phyloP scores from a whole-genome alignment of 1,140 invertebrate genomes.

The Pseudomyrmex dendroicus region DNA sequence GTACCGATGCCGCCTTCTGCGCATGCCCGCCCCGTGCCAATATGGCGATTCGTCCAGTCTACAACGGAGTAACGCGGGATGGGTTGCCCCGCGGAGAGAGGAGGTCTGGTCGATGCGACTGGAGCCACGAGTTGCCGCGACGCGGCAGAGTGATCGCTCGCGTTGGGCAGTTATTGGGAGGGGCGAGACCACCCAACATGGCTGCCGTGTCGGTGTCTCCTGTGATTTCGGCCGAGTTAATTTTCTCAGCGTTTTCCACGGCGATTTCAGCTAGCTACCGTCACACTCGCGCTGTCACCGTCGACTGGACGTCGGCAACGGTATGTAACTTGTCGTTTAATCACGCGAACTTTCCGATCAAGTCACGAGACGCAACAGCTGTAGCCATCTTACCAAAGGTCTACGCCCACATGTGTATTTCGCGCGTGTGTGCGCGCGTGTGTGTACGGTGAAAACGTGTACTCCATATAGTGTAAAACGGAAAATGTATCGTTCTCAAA shows the following conservation, averaged over 20 bases:
- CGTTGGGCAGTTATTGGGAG: constrained; percentile 62
- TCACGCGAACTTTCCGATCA: background rate
- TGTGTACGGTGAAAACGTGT: constrained; percentile 3
- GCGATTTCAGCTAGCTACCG: constrained; percentile 17
- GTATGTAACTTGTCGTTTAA: constrained; percentile 55
- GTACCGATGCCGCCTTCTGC: constrained; percentile 52
- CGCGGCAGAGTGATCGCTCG: constrained; percentile 64
- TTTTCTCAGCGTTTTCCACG: constrained; percentile 55
- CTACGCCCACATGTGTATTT: constrained; percentile 22
- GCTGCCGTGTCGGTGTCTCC: constrained; percentile 71
- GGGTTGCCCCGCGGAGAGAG: constrained; percentile 36
- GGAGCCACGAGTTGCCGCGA: constrained; percentile 67
- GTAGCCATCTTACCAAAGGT: constrained; percentile 65
- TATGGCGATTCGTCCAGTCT: constrained; percentile 63
- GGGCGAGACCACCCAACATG: constrained; percentile 75
- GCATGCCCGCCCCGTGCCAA: constrained; percentile 61
- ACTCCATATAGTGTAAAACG: constrained; percentile 21
- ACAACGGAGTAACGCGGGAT: constrained; percentile 51
- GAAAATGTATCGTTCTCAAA: constrained; percentile 9
- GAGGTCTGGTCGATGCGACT: constrained; percentile 67
- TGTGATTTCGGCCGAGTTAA: constrained; percentile 27
- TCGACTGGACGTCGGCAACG: constrained; percentile 45
- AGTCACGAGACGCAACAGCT: constrained; percentile 21
- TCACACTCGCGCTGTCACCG: constrained; percentile 51
- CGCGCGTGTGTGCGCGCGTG: constrained; percentile 22